Conservation (phyloP, 2,797 vertebrate species). For the Falco biarmicus region DNA sequence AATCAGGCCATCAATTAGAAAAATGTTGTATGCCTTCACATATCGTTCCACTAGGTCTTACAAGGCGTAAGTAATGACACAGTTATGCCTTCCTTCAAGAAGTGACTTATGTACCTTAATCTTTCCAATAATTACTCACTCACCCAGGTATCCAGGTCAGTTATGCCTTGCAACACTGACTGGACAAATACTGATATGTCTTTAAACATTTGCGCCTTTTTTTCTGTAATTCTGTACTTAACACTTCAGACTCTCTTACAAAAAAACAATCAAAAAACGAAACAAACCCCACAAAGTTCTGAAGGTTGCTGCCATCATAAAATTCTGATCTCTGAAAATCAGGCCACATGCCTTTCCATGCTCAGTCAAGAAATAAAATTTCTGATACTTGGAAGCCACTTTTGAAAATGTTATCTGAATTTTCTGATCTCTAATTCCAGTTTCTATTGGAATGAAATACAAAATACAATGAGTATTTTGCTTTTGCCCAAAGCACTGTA, state of each 20-base stretch:
- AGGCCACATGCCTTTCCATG: not conserved
- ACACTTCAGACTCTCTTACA: not conserved
- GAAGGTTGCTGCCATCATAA: not conserved
- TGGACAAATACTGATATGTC: not conserved
- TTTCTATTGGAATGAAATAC: not conserved
- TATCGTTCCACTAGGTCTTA: not conserved
- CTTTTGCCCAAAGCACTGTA: not conserved
- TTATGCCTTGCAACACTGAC: not conserved
- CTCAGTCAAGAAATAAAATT: not conserved
- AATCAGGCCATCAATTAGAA: not conserved
- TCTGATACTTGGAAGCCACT: not conserved
- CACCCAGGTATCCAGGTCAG: not conserved
- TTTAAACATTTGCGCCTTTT: not conserved
- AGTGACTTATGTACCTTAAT: not conserved
- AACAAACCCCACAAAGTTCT: not conserved
- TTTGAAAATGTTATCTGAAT: not conserved
- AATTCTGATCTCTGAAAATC: not conserved
- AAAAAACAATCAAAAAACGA: not conserved
- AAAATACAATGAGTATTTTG: not conserved
- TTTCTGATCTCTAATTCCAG: not conserved
- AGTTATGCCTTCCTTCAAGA: not conserved
- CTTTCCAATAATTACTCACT: not conserved
- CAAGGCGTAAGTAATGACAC: not conserved
- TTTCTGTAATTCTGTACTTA: not conserved
- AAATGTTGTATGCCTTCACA: not conserved